A percentile compares a stretch with the other conserved stretches of the same genome.
Conservation (phyloP, 2,113 vertebrate genomes). For the Vicugna pacos region DNA sequence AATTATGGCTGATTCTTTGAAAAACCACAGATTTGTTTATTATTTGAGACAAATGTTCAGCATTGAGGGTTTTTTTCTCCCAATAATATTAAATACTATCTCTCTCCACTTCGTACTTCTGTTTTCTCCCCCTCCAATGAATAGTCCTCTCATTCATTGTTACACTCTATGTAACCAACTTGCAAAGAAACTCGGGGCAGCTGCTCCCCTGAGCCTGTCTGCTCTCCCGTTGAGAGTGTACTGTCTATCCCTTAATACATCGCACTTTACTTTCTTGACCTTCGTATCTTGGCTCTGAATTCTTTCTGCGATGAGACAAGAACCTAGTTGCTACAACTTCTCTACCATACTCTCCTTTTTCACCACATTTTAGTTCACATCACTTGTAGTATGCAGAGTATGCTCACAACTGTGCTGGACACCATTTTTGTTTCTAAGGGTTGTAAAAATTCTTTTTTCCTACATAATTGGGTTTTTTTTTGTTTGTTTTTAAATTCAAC, state of each 20-base stretch:
- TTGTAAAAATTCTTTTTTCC: not conserved
- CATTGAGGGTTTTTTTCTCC: rapidly evolving
- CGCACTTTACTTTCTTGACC: too few relatives aligned
- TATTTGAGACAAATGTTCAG: not conserved
- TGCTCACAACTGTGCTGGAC: not conserved
- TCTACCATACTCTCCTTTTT: rapidly evolving
- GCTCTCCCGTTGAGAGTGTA: too few relatives aligned
- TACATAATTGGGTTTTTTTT: not conserved
- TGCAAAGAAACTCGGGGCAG: too few relatives aligned
- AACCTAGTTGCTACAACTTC: too few relatives aligned
- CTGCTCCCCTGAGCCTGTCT: too few relatives aligned
- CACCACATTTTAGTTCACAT: not conserved
- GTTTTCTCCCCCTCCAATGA: not conserved
- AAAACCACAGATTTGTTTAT: not conserved
- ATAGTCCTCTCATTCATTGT: too few relatives aligned
- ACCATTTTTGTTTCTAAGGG: not conserved
- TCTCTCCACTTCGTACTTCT: not conserved
- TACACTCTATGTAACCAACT: too few relatives aligned
- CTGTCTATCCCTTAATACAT: too few relatives aligned
- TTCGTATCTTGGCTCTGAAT: too few relatives aligned
- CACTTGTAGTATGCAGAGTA: not conserved
- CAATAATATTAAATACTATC: not conserved
- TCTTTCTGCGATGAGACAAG: too few relatives aligned
- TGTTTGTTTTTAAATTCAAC: not conserved
- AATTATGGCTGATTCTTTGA: not conserved